Evolutionary conservation across 64 coral and sea anemone genomes (phyloP).

Genomic region (Montipora cactus): DNA sequence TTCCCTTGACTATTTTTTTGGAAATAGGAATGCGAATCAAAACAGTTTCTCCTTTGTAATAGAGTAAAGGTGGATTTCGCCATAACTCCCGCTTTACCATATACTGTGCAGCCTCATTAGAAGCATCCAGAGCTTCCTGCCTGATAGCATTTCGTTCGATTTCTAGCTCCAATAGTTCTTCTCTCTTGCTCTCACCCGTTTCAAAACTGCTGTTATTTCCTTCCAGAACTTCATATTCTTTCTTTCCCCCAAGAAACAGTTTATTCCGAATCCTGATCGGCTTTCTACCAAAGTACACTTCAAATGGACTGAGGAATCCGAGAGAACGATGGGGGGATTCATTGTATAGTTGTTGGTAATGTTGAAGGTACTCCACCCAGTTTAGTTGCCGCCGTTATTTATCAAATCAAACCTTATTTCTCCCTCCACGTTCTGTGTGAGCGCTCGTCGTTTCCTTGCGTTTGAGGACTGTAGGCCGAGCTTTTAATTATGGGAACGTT

Average conservation of each 20-base stretch:
- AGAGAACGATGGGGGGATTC: constrained; percentile 16
- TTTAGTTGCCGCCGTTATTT: background rate
- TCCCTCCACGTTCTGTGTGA: constrained; percentile 49
- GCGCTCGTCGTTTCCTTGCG: constrained; percentile 42
- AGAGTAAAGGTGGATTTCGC: background rate
- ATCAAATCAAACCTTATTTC: constrained; percentile 36
- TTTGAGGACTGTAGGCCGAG: constrained; percentile 31
- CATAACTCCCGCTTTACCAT: background rate
- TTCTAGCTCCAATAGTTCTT: background rate
- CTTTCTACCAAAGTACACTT: constrained; percentile 18
- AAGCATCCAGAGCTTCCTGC: background rate
- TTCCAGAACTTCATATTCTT: background rate
- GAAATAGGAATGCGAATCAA: background rate
- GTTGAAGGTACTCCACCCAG: constrained; percentile 5
- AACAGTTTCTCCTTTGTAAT: background rate
- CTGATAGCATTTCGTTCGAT: background rate
- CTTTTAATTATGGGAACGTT: constrained; percentile 20
- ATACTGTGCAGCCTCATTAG: background rate
- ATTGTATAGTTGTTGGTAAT: constrained; percentile 11
- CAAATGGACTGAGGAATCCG: background rate
- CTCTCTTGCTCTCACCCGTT: background rate
- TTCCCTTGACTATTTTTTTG: background rate
- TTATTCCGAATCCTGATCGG: background rate
- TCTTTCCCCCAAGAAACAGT: background rate
- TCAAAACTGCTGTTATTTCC: background rate